These are phyloP conservation scores for Chrysotoxum bicinctum DNA, from an alignment of 2,888 invertebrate species.

Conservation along the genomic window DNA sequence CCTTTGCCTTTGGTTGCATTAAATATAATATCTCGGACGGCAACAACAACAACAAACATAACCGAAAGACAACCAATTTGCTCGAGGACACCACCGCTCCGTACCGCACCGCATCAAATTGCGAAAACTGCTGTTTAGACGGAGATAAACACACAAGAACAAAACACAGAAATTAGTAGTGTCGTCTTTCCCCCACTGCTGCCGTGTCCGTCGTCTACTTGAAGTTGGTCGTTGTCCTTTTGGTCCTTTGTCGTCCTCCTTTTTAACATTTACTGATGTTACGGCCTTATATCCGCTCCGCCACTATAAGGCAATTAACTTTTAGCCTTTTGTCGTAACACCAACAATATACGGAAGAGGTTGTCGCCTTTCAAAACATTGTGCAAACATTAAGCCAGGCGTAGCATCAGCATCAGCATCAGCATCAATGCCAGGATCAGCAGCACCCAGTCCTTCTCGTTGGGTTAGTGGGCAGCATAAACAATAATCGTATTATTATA, in stretches of 20 bases:
- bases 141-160: constrained; percentile 37
- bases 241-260: constrained; percentile 22
- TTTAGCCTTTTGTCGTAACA: constrained; percentile 72
- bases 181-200: background rate
- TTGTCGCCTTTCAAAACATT: constrained; percentile 70
- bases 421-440: constrained; percentile 21
- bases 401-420: constrained; percentile 31
- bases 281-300: constrained; percentile 28
- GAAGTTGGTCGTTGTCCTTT: constrained; percentile 22
- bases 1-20: constrained; percentile 61
- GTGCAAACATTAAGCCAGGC: constrained; percentile 65
- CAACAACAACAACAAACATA: constrained; percentile 64
- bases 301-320: constrained; percentile 66
- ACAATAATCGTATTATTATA: constrained; percentile 70
- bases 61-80: constrained; percentile 71
- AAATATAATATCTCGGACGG: constrained; percentile 58
- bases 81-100: constrained; percentile 43
- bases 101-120: constrained; percentile 11
- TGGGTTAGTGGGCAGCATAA: constrained; percentile 67
- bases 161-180: constrained; percentile 58
- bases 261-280: constrained; percentile 18
- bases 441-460: constrained; percentile 30
- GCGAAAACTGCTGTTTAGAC: constrained; percentile 39
- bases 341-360: constrained; percentile 66
- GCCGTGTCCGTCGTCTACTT: background rate